Base-by-base conservation (phyloP, 2,113 vertebrate species). In the Casuarius casuarius region DNA sequence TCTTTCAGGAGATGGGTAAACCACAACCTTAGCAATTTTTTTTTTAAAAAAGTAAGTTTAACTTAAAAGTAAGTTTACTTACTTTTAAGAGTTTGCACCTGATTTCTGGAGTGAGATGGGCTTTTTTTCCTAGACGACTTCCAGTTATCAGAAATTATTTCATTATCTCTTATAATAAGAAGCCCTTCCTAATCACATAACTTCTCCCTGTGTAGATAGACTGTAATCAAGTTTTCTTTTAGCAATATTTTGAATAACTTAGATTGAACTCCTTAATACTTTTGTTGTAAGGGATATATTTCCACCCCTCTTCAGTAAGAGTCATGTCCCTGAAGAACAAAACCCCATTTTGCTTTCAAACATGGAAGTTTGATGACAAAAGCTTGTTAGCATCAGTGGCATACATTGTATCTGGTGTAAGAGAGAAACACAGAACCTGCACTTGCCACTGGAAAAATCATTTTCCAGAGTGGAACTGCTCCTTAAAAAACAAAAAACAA, bases 241-340 rank as follows among this genome's bases (percentile, higher is more conserved):
- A 21, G 70, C 70, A 38, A 35, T 33, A 38, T 62, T 87, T 93
- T 90, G 89, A 96, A 90, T 92, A 95, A 91, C 22, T 90, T 75
- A 83, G 92, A 86, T 79, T 25, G 79, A 92, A 67, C 79, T 86
- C 75, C 51, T 87, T 82, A 82, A 90, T 59, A 54, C 86, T 83
- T 96, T 42, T 54, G 63, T 86, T 65, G 79, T 49, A 59, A 52
- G 48, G 42, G n/a, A 38, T 62, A 65, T 83, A 65, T 83, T 92
- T 77, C 46, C 63, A 65, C n/a, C 63, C 63, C 58, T 88, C 51
- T 63, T 77, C 65, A 65, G 73, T 51, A 90, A 51, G 0, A 49
- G 58, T 0, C 26, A 59, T 31, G 75, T 46, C 95, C 76, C 92
- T 16, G n/a, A 59, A 35, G 84, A 89, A 42, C 40, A 46, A 89